Conservation (phyloP, 2,888 invertebrate species). For the Hetaerina titia region DNA sequence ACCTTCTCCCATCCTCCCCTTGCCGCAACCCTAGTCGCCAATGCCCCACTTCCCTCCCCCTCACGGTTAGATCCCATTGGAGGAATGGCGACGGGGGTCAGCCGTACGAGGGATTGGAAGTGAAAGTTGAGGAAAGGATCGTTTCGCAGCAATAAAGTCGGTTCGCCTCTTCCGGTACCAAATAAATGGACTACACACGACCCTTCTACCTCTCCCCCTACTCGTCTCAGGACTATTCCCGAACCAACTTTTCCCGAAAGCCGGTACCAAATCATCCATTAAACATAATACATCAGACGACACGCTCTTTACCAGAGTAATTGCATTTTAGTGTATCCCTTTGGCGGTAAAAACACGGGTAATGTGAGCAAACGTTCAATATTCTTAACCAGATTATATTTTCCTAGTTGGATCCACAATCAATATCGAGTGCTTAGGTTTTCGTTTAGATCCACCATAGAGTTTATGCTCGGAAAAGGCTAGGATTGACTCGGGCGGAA, state of each 20-base stretch:
- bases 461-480: background rate
- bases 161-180: background rate
- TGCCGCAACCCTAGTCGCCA: background rate
- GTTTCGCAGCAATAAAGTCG: background rate
- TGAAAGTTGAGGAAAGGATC: background rate
- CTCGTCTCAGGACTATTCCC: no score
- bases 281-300: background rate
- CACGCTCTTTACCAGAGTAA: background rate
- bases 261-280: background rate
- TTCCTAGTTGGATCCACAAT: no score
- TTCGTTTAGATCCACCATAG: no score
- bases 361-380: background rate
- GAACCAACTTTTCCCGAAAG: no score
- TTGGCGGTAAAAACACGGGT: background rate
- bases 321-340: background rate
- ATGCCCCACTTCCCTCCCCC: background rate
- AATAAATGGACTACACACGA: constrained; percentile 1
- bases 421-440: no score
- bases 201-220: background rate
- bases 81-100: background rate
- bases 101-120: background rate
- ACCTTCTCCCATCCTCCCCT: no score
- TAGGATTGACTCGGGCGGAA: background rate
- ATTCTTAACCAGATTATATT: no score
- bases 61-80: background rate